Percentiles rank a stretch among this genome's conserved stretches.
phyloP scores from a whole-genome alignment of 2,888 invertebrate genomes.

The Pristionchus mayeri region DNA sequence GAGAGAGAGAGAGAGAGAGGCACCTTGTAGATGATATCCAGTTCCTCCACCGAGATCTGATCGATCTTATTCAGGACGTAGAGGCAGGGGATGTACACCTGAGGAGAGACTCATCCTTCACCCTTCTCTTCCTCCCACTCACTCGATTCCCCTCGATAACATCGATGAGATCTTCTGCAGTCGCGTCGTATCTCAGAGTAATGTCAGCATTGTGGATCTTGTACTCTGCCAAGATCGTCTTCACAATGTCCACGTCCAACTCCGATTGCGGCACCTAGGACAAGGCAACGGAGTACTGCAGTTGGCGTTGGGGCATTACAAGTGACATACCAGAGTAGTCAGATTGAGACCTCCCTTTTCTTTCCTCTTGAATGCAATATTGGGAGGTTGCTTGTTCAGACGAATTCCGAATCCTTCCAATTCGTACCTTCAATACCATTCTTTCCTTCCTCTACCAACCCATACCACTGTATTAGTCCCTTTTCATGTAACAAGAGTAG shows the following conservation, averaged over 20 bases:
- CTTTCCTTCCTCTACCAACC: neutral
- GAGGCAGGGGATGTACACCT: constrained; percentile 95
- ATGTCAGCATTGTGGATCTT: constrained; percentile 99
- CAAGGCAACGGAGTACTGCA: too few relatives aligned
- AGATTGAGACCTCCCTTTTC: constrained; percentile 99
- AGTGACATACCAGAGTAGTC: constrained; percentile 85
- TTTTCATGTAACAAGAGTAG: neutral
- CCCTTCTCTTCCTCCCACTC: neutral
- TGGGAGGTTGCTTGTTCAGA: constrained; percentile 94
- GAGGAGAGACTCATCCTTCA: neutral
- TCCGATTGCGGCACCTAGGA: constrained; percentile 88
- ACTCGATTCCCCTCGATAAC: constrained; percentile 95
- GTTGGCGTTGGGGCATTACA: neutral
- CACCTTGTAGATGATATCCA: constrained; percentile 94
- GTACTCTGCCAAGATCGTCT: constrained; percentile 95
- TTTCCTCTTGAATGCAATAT: constrained; percentile 94
- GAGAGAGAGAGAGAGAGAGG: too few relatives aligned
- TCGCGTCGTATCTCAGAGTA: constrained; percentile 90
- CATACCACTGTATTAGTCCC: neutral
- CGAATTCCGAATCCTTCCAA: constrained; percentile 98
- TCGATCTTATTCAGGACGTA: constrained; percentile 99
- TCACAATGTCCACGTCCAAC: constrained; percentile 93
- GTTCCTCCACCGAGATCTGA: constrained; percentile 83
- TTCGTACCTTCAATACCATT: constrained; percentile 82
- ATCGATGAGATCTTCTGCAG: constrained; percentile 97